Base-by-base conservation (phyloP, 1,140 invertebrate species). In the Kradibia gibbosae region DNA sequence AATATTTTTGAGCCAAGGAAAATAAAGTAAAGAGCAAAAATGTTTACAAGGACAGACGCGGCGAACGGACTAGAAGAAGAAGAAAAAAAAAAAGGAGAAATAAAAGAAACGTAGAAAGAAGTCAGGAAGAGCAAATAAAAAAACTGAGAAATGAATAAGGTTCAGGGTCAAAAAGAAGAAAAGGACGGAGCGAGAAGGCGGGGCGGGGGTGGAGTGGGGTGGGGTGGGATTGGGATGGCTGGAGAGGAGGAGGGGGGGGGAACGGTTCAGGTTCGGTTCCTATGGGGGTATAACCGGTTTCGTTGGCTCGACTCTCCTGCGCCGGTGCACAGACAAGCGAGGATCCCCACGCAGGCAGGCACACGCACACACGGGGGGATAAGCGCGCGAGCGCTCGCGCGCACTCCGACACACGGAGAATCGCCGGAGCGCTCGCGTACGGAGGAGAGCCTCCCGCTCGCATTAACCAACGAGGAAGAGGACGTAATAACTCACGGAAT, bases 401-500 rank as follows among this genome's bases (percentile, higher is more conserved):
- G 13, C 34, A 34, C 15, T 39, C 22, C 22, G 20, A 67, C 2
- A 1, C 75, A 72, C 82, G 80, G 82, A 17, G 75, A 76, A 34
- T n/a, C n/a, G n/a, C n/a, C n/a, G n/a, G n/a, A n/a, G n/a, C n/a
- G n/a, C n/a, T n/a, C n/a, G n/a, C n/a, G n/a, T n/a, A n/a, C n/a
- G n/a, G n/a, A n/a, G n/a, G n/a, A n/a, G n/a, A n/a, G n/a, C n/a
- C n/a, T n/a, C n/a, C n/a, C n/a, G n/a, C n/a, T n/a, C 85, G 80
- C 79, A 84, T 82, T 67, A 71, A 80, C 22, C 67, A 3, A 0
- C 67, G 83, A 79, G 28, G 42, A 60, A n/a, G 74, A 85, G 82
- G 76, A 86, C 78, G 82, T 81, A 86, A 86, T 83, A 85, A 85
- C 85, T 85, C 82, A 84, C 79, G 78, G 25, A 73, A 71, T 36